Conservation (phyloP, 2,888 invertebrate genomes). For the Drosophila picticornis region DNA sequence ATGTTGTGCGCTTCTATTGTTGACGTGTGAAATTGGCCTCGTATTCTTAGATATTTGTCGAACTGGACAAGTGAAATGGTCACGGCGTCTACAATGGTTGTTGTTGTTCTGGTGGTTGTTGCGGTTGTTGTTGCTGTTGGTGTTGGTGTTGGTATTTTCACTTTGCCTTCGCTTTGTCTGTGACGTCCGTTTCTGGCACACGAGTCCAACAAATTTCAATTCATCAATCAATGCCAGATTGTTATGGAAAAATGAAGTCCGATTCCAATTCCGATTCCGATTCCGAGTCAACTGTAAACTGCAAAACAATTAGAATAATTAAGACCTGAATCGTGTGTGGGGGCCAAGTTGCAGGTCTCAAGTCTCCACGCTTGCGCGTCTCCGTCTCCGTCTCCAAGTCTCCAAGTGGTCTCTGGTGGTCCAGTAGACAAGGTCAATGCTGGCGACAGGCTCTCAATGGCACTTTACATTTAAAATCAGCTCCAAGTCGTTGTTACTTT, state of each 20-base stretch:
- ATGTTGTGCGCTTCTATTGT: slow-evolving; percentile 44
- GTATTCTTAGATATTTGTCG: slow-evolving; percentile 33
- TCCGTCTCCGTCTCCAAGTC: background rate
- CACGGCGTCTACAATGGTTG: slow-evolving; percentile 18
- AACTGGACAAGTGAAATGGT: slow-evolving; percentile 64
- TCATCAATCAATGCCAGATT: slow-evolving; percentile 67
- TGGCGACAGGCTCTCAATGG: slow-evolving; percentile 27
- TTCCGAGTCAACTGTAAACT: slow-evolving; percentile 24
- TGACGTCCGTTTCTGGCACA: slow-evolving; percentile 33
- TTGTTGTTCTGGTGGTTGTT: slow-evolving; percentile 1
- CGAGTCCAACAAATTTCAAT: slow-evolving; percentile 39
- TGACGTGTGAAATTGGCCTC: slow-evolving; percentile 58
- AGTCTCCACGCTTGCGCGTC: background rate
- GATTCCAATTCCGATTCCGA: slow-evolving; percentile 4
- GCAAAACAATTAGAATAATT: slow-evolving; percentile 73
- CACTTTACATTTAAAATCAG: slow-evolving; percentile 25
- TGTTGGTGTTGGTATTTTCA: slow-evolving; percentile 26
- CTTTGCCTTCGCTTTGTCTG: slow-evolving; percentile 14
- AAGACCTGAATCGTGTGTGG: slow-evolving; percentile 36
- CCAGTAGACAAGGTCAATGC: slow-evolving; percentile 61
- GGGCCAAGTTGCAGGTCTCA: slow-evolving; percentile 1
- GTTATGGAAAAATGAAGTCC: slow-evolving; percentile 16
- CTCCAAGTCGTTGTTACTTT: slow-evolving; percentile 25
- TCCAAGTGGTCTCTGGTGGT: slow-evolving; percentile 15
- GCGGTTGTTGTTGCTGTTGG: slow-evolving; percentile 2